phyloP scores from a whole-genome alignment of 2,888 invertebrate genomes.

The Polyommatus icarus region DNA sequence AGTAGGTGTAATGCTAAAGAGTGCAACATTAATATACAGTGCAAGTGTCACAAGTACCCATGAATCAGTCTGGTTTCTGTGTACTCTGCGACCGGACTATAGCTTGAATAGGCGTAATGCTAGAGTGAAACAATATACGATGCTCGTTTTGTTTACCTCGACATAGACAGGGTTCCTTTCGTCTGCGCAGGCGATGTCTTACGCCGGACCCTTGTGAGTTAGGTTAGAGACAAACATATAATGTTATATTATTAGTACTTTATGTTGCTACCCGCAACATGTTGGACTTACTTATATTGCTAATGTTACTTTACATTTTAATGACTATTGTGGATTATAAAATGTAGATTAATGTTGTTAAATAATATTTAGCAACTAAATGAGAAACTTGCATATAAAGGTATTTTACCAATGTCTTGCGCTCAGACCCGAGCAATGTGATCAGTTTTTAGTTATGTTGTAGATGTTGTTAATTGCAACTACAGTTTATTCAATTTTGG shows the following conservation, averaged over 20 bases:
- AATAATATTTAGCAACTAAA: no score
- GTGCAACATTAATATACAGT: slow-evolving; percentile 33
- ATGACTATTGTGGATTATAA: background rate
- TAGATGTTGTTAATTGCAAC: no score
- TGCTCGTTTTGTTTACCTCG: slow-evolving; percentile 74
- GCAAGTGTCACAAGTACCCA: background rate
- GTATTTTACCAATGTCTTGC: no score
- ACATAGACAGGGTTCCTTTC: slow-evolving; percentile 81
- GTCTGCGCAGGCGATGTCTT: slow-evolving; percentile 85
- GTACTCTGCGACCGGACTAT: background rate
- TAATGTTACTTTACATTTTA: slow-evolving; percentile 1
- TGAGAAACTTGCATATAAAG: no score
- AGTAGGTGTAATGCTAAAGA: slow-evolving; percentile 20
- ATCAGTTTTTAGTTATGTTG: no score
- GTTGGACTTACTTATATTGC: background rate
- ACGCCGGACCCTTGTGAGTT: slow-evolving; percentile 83
- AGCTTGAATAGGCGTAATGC: background rate
- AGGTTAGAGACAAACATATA: slow-evolving; percentile 39
- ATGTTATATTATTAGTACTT: background rate
- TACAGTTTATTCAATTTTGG: no score
- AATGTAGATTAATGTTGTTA: background rate
- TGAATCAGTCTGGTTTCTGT: background rate
- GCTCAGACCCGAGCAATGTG: no score
- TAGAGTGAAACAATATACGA: slow-evolving; percentile 33
- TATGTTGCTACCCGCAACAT: background rate